phyloP scores from a whole-genome alignment of 2,888 invertebrate genomes.

The Cantharis rustica region DNA sequence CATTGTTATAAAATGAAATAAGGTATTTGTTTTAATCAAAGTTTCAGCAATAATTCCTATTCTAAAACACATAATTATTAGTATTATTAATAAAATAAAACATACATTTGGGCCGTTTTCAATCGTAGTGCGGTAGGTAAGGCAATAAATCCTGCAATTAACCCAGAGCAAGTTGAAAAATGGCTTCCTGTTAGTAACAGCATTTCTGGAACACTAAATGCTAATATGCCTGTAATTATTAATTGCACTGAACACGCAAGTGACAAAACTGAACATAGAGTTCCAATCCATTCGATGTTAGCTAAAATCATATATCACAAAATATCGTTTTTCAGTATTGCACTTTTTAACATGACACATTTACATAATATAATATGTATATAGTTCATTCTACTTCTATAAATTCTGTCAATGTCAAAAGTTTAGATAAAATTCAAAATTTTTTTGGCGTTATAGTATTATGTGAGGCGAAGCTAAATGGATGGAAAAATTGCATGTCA shows the following conservation, averaged over 20 bases:
- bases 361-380: background rate
- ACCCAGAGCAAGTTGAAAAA: conserved; percentile 36
- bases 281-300: conserved; percentile 36
- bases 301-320: conserved; percentile 14
- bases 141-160: conserved; percentile 39
- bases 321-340: background rate
- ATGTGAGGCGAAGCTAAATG: no score
- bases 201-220: conserved; percentile 38
- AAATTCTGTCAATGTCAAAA: background rate
- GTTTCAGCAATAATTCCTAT: no score
- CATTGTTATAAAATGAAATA: no score
- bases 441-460: no score
- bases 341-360: background rate
- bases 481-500: no score
- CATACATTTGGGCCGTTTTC: conserved; percentile 38
- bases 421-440: background rate
- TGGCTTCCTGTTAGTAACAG: conserved; percentile 36
- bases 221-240: conserved; percentile 56
- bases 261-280: conserved; percentile 47
- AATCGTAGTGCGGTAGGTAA: conserved; percentile 40
- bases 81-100: conserved; percentile 4
- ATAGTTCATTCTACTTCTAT: no score
- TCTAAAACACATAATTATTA: no score
- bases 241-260: conserved; percentile 55
- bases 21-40: no score